phyloP scores from a whole-genome alignment of 2,797 vertebrate species.

The Phrynocephalus forsythii region DNA sequence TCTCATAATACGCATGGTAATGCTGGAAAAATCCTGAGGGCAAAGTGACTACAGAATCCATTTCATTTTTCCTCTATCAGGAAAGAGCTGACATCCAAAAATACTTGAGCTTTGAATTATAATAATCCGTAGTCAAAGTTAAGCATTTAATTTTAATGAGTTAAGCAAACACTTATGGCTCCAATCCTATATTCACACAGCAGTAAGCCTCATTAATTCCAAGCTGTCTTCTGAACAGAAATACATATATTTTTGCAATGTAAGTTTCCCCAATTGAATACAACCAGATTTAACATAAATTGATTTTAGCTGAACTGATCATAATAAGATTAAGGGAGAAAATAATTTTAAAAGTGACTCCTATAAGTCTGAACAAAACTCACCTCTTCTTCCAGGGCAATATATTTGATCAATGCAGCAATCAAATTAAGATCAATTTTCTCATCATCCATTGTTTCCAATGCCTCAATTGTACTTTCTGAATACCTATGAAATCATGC shows the following conservation, averaged over 20 bases:
- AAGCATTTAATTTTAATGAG: not conserved
- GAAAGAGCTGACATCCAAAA: not conserved
- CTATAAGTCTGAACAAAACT: slow-evolving; percentile 38
- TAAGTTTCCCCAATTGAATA: not conserved
- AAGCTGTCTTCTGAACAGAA: not conserved
- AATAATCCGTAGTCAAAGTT: not conserved
- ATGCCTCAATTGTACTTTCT: slow-evolving; percentile 83
- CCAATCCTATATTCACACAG: not conserved
- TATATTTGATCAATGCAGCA: slow-evolving; percentile 89
- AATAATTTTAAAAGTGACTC: not conserved
- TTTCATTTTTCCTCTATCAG: not conserved
- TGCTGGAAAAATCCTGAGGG: not conserved
- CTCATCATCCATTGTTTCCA: slow-evolving; percentile 92
- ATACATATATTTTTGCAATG: not conserved
- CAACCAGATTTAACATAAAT: not conserved
- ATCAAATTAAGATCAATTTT: slow-evolving; percentile 94
- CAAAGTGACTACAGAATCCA: not conserved
- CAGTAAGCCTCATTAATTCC: not conserved
- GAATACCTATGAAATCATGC: slow-evolving; percentile 84
- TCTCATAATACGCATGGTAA: not conserved
- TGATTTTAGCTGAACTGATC: not conserved
- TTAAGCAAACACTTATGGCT: not conserved
- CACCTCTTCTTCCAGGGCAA: slow-evolving; percentile 87
- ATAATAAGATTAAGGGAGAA: not conserved
- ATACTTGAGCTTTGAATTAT: not conserved